Percentiles rank a stretch among this genome's conserved stretches.
Conservation (phyloP, 2,888 invertebrate species). For the Eudasyphora cyanicolor region DNA sequence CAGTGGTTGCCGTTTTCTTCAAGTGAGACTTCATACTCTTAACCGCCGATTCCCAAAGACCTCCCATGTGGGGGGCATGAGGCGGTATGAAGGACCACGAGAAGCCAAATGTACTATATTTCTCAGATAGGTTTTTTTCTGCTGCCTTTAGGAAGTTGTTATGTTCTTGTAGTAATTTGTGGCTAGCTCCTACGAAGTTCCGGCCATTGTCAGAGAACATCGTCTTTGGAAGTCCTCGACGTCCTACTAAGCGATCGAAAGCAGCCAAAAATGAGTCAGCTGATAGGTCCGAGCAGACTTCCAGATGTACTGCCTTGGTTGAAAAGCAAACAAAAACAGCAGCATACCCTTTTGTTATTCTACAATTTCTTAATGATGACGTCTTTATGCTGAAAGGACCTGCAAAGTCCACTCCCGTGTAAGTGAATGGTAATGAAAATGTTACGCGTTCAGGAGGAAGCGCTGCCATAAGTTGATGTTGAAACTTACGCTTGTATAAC, state of each 20-base stretch:
- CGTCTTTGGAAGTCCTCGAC: constrained; percentile 38
- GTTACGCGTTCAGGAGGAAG: no score
- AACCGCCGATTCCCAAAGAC: no score
- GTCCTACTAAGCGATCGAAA: constrained; percentile 35
- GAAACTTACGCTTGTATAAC: constrained; percentile 37
- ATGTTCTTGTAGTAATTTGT: not conserved
- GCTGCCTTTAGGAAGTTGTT: not conserved
- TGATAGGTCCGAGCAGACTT: no score
- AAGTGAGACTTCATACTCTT: constrained; percentile 23
- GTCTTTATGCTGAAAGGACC: no score
- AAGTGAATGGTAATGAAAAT: no score
- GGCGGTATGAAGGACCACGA: constrained; percentile 43
- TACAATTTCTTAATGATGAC: no score
- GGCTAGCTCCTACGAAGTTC: constrained; percentile 44
- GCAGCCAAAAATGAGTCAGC: no score
- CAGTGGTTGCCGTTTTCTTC: constrained; percentile 5
- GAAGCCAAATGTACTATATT: constrained; percentile 3
- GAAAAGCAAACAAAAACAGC: no score
- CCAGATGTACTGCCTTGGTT: no score
- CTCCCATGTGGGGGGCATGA: constrained; percentile 50
- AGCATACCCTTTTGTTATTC: no score
- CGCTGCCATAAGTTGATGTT: constrained; percentile 46
- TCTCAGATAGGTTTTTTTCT: not conserved
- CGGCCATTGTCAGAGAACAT: constrained; percentile 51
- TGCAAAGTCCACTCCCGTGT: no score